Base-by-base conservation (phyloP, 2,888 invertebrate genomes). In the Ariolimax columbianus region DNA sequence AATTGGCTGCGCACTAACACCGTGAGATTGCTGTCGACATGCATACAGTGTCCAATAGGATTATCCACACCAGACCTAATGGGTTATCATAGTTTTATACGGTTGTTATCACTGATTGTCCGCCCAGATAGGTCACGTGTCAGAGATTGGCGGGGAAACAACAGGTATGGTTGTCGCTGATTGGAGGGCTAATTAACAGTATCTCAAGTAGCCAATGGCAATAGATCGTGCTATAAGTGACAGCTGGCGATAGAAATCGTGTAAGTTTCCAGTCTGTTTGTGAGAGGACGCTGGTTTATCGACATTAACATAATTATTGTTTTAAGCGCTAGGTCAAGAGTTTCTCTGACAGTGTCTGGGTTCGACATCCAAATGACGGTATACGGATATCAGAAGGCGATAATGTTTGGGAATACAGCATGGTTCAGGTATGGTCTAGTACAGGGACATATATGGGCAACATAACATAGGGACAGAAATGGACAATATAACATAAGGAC, bases 11-110 rank as follows among this genome's bases (percentile, higher is more conserved):
- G n/a, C 72, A 23, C 17, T 23, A 23, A 40, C 4, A 9, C 23
- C 72, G 6, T 26, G 6, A 70, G n/a, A 75, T 30, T 9, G 7
- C 4, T n/a, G 30, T 30, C n/a, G n/a, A 63, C 36, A 78, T 11
- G 19, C 30, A 23, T 3, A 3, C 19, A 30, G 23, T 55, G 33
- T 36, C 33, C 47, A 78, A 59, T 78, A 40, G 9, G 30, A 78
- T 78, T 78, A 40, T 59, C 38, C 78, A 59, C 78, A 66, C 38
- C 23, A 19, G n/a, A n/a, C n/a, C 55, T 78, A 78, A 78, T 78
- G 78, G 78, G 81, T 82, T 82, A 82, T 82, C 72, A 17, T 23
- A 38, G 38, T 73, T 82, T 82, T 82, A 82, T 82, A 82, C 72
- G 55, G 55, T 9, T 73, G 51, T 51, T 73, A 59, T 73, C 17